Evolutionary conservation across 2,888 invertebrate genomes (phyloP), one percentile per base, ranked within the genome.

Genomic region (Psococerastis gibbosa): DNA sequence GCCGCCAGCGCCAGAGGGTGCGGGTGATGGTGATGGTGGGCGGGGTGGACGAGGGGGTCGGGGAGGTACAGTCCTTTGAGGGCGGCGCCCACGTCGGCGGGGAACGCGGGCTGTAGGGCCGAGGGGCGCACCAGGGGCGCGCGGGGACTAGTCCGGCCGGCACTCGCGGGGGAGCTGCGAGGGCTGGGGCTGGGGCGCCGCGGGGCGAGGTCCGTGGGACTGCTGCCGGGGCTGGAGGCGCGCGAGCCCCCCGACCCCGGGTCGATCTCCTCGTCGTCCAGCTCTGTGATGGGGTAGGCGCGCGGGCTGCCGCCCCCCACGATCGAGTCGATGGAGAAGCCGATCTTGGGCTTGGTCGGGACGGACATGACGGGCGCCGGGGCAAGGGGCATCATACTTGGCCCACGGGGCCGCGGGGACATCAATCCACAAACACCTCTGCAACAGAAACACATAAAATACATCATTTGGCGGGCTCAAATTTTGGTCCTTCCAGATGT

Each of bases 311-410:
- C 54, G 32, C 78, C 80, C 53, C 88, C 88, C 48, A 89, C 88
- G 58, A 89, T 87, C 57, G 87, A 85, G 68, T 91, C 91, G 65
- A 91, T 91, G 59, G 85, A 87, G 61, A 91, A 91, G 57, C 88
- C 89, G 62, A 91, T 82, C 67, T 88, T 89, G 53, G 89, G 88
- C 67, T 85, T 87, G 55, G 81, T 80, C 60, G 85, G 82, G 72
- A 87, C 79, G 67, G 85, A 80, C 66, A 82, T 79, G 66, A 85
- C 79, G 69, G 85, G 83, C 63, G 85, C 84, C 70, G 85, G 84
- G 75, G 87, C 85, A 73, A 87, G 76, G 70, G 87, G 87, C 87
- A 88, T 85, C 87, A 87, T 88, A 70, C 69, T 77, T 57, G 62
- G 50, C 62, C 64, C 18, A 61, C 63, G 43, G 60, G 27, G 5